Evolutionary conservation across 2,113 vertebrate genomes (phyloP).

Genomic region (Xenus cinereus): DNA sequence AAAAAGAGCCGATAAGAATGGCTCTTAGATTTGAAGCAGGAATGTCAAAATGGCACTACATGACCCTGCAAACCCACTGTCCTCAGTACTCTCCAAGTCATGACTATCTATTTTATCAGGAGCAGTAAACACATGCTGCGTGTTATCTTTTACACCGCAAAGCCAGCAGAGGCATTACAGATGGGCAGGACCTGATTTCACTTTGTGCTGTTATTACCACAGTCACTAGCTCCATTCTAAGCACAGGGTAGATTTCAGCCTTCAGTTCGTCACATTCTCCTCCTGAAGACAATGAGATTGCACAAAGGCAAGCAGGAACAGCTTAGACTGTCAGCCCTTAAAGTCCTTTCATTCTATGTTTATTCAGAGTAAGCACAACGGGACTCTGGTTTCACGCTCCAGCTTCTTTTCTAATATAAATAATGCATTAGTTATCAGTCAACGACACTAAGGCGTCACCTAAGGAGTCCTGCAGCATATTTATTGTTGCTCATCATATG

Average conservation of each 20-base stretch:
- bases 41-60: background rate
- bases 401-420: conserved; percentile 3
- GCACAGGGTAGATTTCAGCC: background rate
- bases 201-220: background rate
- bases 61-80: background rate
- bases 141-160: background rate
- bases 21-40: background rate
- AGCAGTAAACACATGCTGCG: background rate
- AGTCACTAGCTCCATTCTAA: background rate
- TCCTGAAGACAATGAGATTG: background rate
- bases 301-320: background rate
- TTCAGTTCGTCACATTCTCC: background rate
- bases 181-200: background rate
- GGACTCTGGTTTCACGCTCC: conserved; percentile 15
- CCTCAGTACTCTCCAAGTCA: background rate
- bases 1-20: background rate
- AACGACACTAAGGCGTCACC: background rate
- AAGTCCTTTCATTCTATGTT: background rate
- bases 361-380: background rate
- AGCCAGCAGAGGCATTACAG: background rate
- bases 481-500: background rate
- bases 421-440: background rate
- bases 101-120: background rate
- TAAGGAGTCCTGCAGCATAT: background rate
- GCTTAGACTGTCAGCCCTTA: background rate